phyloP scores from a whole-genome alignment of 2,888 invertebrate genomes.

The Caenorhabditis sp. region DNA sequence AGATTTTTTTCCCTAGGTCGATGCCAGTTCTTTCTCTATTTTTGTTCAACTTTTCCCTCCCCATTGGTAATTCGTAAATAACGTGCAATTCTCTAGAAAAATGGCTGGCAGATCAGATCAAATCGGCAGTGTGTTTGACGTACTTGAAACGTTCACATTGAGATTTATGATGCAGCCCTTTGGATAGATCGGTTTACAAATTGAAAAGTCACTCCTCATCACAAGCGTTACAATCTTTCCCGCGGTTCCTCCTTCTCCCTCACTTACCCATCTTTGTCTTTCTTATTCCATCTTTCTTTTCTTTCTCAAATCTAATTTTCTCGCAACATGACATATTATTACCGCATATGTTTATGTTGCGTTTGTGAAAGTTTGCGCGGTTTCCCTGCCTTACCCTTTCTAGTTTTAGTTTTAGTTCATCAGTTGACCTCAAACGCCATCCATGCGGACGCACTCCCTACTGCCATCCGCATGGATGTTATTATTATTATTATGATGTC shows the following conservation, averaged over 20 bases:
- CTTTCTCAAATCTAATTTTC: neutral
- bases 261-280: neutral
- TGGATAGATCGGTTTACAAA: conserved; percentile 12
- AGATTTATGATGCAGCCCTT: conserved; percentile 42
- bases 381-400: neutral
- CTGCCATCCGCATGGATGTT: conserved; percentile 37
- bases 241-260: neutral
- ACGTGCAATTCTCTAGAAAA: conserved; percentile 24
- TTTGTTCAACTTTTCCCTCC: neutral
- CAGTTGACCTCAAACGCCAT: conserved; percentile 51
- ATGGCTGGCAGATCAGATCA: conserved; percentile 15
- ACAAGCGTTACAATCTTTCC: conserved; percentile 5
- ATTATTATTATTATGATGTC: conserved; percentile 29
- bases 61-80: neutral
- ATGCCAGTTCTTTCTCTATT: neutral
- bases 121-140: conserved; percentile 29
- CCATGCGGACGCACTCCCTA: conserved; percentile 48
- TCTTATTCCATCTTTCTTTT: neutral
- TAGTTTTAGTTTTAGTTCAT: conserved; percentile 6
- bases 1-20: conserved; percentile 26
- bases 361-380: neutral
- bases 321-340: neutral
- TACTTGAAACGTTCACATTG: conserved; percentile 26
- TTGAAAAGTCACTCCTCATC: conserved; percentile 3
- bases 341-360: neutral